Evolutionary conservation across 1,140 invertebrate genomes (phyloP).

Genomic region (Drosophila kurseongensis): DNA sequence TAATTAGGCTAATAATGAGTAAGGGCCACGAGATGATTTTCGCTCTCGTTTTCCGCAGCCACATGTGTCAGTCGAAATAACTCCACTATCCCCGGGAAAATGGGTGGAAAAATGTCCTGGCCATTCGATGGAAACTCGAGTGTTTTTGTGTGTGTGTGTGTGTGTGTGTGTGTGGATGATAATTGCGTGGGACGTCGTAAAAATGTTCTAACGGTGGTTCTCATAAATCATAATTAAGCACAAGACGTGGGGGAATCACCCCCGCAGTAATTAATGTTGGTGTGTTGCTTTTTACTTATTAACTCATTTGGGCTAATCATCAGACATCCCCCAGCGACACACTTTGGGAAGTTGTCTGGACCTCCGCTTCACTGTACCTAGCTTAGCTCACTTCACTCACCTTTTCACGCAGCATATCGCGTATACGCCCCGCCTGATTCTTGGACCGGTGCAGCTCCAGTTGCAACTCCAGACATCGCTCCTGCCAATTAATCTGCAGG

Average conservation of each 20-base stretch:
- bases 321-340: constrained; percentile 40
- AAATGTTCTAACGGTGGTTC: constrained; percentile 70
- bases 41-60: neutral
- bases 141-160: constrained; percentile 7
- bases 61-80: constrained; percentile 49
- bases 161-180: constrained; percentile 24
- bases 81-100: constrained; percentile 45
- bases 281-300: constrained; percentile 58
- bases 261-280: constrained; percentile 65
- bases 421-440: constrained; percentile 92
- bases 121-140: constrained; percentile 15
- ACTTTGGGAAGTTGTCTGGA: constrained; percentile 2
- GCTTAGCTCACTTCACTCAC: constrained; percentile 84
- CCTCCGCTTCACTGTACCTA: neutral
- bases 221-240: constrained; percentile 79
- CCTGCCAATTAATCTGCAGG: constrained; percentile 89
- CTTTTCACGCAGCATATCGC: constrained; percentile 94
- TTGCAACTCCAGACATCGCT: constrained; percentile 92
- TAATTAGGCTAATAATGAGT: constrained; percentile 76
- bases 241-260: constrained; percentile 46
- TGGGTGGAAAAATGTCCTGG: constrained; percentile 7
- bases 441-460: constrained; percentile 92
- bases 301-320: constrained; percentile 74
- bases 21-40: constrained; percentile 3
- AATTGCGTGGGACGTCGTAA: constrained; percentile 65